Percentiles rank a stretch among this genome's conserved stretches.
Conservation (phyloP, 2,797 vertebrate species). For the Bradypodion pumilum region DNA sequence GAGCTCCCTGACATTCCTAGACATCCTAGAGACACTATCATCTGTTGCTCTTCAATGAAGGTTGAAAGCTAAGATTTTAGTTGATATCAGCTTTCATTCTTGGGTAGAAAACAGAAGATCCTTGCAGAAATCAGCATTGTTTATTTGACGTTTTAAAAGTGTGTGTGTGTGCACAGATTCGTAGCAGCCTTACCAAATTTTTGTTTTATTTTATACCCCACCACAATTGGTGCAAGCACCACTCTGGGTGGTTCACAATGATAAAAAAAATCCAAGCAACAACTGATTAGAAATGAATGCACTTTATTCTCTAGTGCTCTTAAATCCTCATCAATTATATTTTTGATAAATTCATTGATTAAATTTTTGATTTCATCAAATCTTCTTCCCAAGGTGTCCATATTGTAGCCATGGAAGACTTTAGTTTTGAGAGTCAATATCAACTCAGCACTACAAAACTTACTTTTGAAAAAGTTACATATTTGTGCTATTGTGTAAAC, state of each 20-base stretch:
- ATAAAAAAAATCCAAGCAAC: no score
- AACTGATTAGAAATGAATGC: not conserved
- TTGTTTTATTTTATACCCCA: no score
- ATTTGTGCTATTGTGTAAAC: not conserved
- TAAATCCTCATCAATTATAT: slow-evolving; percentile 24
- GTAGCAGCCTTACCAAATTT: slow-evolving; percentile 26
- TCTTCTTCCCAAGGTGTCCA: not conserved
- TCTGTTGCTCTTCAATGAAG: not conserved
- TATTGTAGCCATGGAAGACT: slow-evolving; percentile 1
- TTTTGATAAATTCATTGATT: slow-evolving; percentile 44
- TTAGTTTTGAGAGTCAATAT: not conserved
- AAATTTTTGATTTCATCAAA: slow-evolving; percentile 28
- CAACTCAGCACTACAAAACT: not conserved
- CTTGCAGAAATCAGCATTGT: not conserved
- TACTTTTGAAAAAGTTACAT: slow-evolving; percentile 4
- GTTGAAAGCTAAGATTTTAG: not conserved
- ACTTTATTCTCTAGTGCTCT: slow-evolving; percentile 17
- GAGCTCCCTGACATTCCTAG: not conserved
- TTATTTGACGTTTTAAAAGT: not conserved
- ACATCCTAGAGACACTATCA: not conserved
- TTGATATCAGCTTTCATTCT: not conserved
- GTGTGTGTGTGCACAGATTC: not conserved
- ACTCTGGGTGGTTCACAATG: no score
- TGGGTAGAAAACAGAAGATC: not conserved
- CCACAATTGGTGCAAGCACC: no score